Base-by-base conservation (phyloP, 2,113 vertebrate species). In the Hemicordylus capensis region DNA sequence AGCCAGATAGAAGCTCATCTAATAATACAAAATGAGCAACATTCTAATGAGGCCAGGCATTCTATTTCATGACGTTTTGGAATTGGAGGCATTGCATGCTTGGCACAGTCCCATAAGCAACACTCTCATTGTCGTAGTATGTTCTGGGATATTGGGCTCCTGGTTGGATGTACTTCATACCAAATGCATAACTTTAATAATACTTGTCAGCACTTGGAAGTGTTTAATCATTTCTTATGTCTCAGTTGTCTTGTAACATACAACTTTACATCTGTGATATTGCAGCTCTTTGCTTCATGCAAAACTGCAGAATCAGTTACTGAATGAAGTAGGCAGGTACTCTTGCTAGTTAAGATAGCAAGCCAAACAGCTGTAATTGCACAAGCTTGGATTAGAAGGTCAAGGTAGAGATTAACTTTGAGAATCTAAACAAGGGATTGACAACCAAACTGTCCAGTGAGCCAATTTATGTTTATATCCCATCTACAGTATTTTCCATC, bases 21-120 rank as follows among this genome's bases (percentile, higher is more conserved):
- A 0, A 56, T 61, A 28, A 28, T 31, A 28, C 67, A 28, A 75
- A 19, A 22, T 8, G 0, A 3, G 22, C 20, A 2, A 0, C 2
- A 1, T 85, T 87, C 54, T 28, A 67, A n/a, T 4, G n/a, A 15
- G 58, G 19, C 48, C 12, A 15, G 51, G 14, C 70, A 75, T 54
- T 75, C 81, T 76, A 5, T 54, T 85, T 15, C 69, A 81, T 76
- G 58, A 69, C n/a, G 12, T 72, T 59, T 10, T 39, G n/a, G 19
- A 76, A 20, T 26, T 11, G 37, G 51, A 46, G 42, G 17, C 44
- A 37, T 44, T 42, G 34, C 37, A 54, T 79, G 44, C 70, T 26
- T 67, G 51, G 1, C 34, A 28, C 37, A 72, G 22, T 83, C 83
- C 34, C 78, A 89, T 34, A 85, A 75, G 26, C 24, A 26, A 37